Base-by-base conservation (phyloP, 2,888 invertebrate species). In the Orthonevra nobilis region DNA sequence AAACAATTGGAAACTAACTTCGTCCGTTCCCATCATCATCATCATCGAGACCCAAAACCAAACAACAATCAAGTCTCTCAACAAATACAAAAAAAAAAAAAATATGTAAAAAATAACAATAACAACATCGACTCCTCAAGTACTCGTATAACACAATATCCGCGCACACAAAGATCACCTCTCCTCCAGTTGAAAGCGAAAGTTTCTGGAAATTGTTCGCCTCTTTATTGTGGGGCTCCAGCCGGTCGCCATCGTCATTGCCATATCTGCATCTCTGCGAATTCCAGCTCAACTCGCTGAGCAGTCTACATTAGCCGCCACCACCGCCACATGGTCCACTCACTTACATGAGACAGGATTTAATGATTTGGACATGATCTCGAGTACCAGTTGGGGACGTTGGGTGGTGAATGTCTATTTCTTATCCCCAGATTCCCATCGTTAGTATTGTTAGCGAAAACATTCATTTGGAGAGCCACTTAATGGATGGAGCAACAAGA, bases 151-250 rank as follows among this genome's bases (percentile, higher is more conserved):
- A 42, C 26, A 23, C 17, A 56, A 15, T 12, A 46, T 6, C 19
- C 2, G 7, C 12, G 1, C 10, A 1, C 14, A 3, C 9, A 38
- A 36, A 46, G 46, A 72, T 56, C 10, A 63, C 64, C n/a, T 46
- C 72, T 64, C 56, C 64, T 64, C 72, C 56, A 42, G 56, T 63
- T 61, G 69, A 75, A 75, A 75, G 74, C 74, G 74, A 75, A 75
- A 75, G 74, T 75, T 75, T 61, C 69, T 74, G 60, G 54, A 75
- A 75, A 69, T 61, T 66, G 40, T 52, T 58, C 52, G 28, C 48
- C 26, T 42, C 44, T 44, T 14, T 38, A 14, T 66, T 42, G 28
- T 34, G 50, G 52, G 52, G 50, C 36, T 46, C 48, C 23, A 26
- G 12, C 14, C 19, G 23, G 20, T 48, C 56, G 32, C 68, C 58